These are phyloP conservation scores for Fistularia commersonii DNA, from an alignment of 2,797 vertebrate genomes.

Conservation along the genomic window DNA sequence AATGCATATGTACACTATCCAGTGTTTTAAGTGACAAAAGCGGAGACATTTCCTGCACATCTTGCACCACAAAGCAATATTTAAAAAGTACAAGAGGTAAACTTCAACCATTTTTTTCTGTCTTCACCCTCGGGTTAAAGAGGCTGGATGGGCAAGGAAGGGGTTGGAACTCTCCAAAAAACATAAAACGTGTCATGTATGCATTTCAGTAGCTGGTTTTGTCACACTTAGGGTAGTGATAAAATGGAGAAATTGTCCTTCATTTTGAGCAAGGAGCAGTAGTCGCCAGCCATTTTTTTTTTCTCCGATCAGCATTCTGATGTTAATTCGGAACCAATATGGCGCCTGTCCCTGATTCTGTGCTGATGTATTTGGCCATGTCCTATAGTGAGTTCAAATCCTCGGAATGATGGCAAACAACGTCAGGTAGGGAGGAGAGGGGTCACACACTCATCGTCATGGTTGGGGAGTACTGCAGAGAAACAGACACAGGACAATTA, in stretches of 20 bases:
- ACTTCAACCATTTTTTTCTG: conserved; percentile 56
- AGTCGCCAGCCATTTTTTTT: conserved; percentile 75
- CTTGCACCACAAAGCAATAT: conserved; percentile 83
- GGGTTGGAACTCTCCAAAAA: conserved; percentile 47
- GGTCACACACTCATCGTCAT: conserved; percentile 99
- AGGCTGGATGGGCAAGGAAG: conserved; percentile 16
- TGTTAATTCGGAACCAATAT: conserved; percentile 88
- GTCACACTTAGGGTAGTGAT: conserved; percentile 76
- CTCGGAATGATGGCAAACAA: conserved; percentile 87
- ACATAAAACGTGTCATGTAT: conserved; percentile 83
- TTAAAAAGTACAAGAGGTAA: conserved; percentile 72
- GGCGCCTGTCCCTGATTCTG: conserved; percentile 80
- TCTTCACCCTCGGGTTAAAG: conserved; percentile 34
- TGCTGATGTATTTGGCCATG: conserved; percentile 83
- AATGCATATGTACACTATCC: conserved; percentile 85
- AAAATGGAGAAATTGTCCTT: conserved; percentile 81
- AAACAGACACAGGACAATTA: conserved; percentile 38
- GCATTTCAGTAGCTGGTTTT: conserved; percentile 86
- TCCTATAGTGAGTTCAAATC: conserved; percentile 67
- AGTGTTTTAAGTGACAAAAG: conserved; percentile 87
- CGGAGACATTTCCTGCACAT: conserved; percentile 82
- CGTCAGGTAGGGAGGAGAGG: conserved; percentile 35
- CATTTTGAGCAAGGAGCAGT: conserved; percentile 89
- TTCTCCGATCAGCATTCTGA: conserved; percentile 61
- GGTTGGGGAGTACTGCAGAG: conserved; percentile 93